phyloP scores from a whole-genome alignment of 1,140 invertebrate species.

The Drosophila subpulchrella region DNA sequence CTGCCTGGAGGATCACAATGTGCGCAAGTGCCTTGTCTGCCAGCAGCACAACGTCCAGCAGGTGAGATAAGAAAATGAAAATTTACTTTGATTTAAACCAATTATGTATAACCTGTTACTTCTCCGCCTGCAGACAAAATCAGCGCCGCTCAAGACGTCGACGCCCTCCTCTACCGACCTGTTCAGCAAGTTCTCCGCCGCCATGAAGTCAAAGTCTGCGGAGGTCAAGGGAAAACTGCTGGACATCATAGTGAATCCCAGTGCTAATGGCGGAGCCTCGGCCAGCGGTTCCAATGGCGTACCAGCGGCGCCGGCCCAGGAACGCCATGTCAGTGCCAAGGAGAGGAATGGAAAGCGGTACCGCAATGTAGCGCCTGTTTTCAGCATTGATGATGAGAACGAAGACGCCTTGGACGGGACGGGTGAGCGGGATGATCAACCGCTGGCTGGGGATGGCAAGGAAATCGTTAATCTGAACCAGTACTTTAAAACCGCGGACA shows the following conservation, averaged over 20 bases:
- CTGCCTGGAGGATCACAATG: slow-evolving; percentile 93
- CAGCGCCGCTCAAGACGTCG: slow-evolving; percentile 33
- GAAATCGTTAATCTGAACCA: slow-evolving; percentile 89
- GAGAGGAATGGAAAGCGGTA: slow-evolving; percentile 95
- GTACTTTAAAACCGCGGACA: slow-evolving; percentile 93
- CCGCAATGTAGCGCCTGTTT: slow-evolving; percentile 95
- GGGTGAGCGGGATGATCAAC: slow-evolving; percentile 48
- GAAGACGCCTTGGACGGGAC: slow-evolving; percentile 86
- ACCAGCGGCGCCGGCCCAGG: slow-evolving; percentile 84
- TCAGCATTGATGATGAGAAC: slow-evolving; percentile 97
- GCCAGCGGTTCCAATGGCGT: slow-evolving; percentile 48
- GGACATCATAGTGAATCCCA: slow-evolving; percentile 96
- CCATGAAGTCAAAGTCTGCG: slow-evolving; percentile 94
- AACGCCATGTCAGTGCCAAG: slow-evolving; percentile 91
- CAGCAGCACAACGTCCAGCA: slow-evolving; percentile 74
- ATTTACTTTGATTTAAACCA: neutral
- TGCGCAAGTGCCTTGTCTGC: slow-evolving; percentile 92
- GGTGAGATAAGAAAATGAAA: slow-evolving; percentile 18
- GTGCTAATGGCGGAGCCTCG: slow-evolving; percentile 65
- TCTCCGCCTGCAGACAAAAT: slow-evolving; percentile 40
- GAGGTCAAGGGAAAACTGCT: slow-evolving; percentile 97
- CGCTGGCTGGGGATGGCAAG: slow-evolving; percentile 85
- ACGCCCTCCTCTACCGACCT: slow-evolving; percentile 87
- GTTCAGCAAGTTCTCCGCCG: slow-evolving; percentile 91
- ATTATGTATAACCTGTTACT: neutral